Evolutionary conservation across 2,113 vertebrate genomes (phyloP).

Genomic region (Capra hircus): DNA sequence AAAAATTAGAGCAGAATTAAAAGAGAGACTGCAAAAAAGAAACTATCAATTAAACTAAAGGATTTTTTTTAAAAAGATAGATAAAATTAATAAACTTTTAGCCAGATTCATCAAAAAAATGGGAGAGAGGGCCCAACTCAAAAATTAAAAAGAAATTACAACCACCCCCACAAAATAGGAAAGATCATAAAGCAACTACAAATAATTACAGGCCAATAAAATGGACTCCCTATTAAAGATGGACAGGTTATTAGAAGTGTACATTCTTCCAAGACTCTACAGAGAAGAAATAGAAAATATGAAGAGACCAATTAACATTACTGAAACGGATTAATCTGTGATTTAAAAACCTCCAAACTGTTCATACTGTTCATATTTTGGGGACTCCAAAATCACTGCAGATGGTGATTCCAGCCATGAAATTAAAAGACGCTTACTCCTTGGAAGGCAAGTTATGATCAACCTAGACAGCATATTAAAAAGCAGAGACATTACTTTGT

Average conservation of each 20-base stretch:
- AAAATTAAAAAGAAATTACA: not conserved
- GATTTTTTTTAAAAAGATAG: not conserved
- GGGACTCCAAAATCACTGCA: no score
- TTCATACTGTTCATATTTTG: no score
- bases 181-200: not conserved
- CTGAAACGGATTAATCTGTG: not conserved
- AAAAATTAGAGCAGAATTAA: not conserved
- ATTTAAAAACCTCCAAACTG: not conserved
- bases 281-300: not conserved
- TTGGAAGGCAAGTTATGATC: no score
- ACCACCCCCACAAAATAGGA: not conserved
- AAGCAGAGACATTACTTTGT: no score
- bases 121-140: not conserved
- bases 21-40: not conserved
- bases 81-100: not conserved
- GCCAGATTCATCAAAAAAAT: not conserved
- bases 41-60: not conserved
- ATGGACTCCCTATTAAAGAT: not conserved
- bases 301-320: not conserved
- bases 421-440: no score
- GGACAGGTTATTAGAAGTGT: not conserved
- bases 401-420: no score
- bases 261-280: not conserved
- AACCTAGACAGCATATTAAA: no score
- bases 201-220: not conserved